Evolutionary conservation across 2,113 vertebrate species (phyloP), one percentile per base, ranked within the genome.

Genomic region (Notarius lentiginosus): DNA sequence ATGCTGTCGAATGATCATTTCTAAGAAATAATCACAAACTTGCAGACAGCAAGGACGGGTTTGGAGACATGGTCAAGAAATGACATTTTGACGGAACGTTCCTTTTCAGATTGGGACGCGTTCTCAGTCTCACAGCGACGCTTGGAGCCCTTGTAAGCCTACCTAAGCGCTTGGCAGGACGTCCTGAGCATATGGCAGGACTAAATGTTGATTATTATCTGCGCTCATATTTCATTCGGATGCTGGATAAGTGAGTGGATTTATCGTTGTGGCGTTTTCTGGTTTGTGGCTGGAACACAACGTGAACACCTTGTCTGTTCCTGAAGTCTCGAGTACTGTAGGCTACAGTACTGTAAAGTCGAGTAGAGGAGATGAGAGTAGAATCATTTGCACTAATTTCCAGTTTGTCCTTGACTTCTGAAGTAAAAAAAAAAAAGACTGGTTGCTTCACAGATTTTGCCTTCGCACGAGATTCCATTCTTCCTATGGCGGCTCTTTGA

Each of bases 161-260:
- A 94, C 93, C 93, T 83, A 84, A 83, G 27, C 82, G 84, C 72
- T 95, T 95, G 94, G 95, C 95, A 95, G 92, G 90, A 89, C 86
- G 87, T 88, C 90, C 82, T 89, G 83, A 91, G 89, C 95, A 95
- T 95, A 95, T 95, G 95, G 94, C 90, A 87, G 79, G 90, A 90
- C 94, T 94, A 94, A 95, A 92, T 92, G 92, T 90, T 90, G 91
- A 95, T 94, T 94, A 95, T 95, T 93, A 92, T 89, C 89, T 89
- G 7, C 87, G 92, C 92, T 93, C 94, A 91, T 95, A 94, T 91
- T 94, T 95, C 94, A 95, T 91, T 92, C 89, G 88, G 93, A 93
- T 53, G 87, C 90, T 77, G 84, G 85, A 93, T 93, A 91, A 93
- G 93, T 89, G 90, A 87, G 87, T 89, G 90, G 92, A 94, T 95